phyloP scores from a whole-genome alignment of 2,113 vertebrate genomes.

The Gallinago paraguaiae region DNA sequence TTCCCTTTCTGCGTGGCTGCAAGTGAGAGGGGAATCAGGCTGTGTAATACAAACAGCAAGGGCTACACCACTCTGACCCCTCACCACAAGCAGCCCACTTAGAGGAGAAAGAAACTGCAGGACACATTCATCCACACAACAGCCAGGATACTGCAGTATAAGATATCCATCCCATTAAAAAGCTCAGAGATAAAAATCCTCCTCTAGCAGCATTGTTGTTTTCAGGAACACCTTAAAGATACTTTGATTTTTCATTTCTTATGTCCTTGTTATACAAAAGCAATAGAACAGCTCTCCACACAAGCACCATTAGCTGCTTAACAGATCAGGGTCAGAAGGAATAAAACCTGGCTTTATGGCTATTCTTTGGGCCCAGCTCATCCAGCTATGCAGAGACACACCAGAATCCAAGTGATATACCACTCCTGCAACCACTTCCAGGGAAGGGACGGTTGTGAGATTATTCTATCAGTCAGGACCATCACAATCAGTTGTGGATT shows the following conservation, averaged over 20 bases:
- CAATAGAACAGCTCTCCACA: slow-evolving; percentile 19
- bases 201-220: background rate
- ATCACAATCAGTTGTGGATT: background rate
- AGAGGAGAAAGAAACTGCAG: background rate
- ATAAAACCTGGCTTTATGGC: background rate
- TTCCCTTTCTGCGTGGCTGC: background rate
- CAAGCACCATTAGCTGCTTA: slow-evolving; percentile 4
- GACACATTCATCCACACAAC: background rate
- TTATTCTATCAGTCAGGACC: background rate
- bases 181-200: slow-evolving; percentile 4
- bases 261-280: background rate
- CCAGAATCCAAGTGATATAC: background rate
- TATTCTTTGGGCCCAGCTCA: background rate
- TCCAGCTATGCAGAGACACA: background rate
- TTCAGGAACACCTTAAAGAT: slow-evolving; percentile 24
- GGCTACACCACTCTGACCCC: background rate
- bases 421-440: background rate
- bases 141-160: background rate
- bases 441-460: fast-evolving
- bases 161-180: background rate
- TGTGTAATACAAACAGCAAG: background rate
- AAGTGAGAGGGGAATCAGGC: background rate
- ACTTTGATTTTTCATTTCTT: slow-evolving; percentile 28
- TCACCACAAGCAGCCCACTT: background rate
- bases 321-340: background rate